phyloP scores from a whole-genome alignment of 2,113 vertebrate genomes.

The Ranitomeya imitator region DNA sequence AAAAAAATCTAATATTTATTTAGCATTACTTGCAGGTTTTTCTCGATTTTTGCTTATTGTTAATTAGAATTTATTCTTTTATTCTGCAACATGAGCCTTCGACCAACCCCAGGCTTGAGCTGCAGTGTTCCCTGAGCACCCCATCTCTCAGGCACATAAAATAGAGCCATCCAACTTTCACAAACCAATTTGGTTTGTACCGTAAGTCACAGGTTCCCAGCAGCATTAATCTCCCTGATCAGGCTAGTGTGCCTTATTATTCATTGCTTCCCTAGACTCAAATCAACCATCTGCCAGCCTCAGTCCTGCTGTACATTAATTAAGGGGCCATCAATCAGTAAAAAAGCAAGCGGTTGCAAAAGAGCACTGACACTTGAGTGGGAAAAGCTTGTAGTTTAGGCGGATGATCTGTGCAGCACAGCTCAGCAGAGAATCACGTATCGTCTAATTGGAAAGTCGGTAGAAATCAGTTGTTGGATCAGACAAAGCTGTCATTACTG shows the following conservation, averaged over 20 bases:
- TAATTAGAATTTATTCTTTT: background rate
- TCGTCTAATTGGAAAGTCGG: slow-evolving; percentile 36
- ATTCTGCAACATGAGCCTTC: background rate
- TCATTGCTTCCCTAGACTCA: slow-evolving; percentile 72
- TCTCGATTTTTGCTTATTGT: background rate
- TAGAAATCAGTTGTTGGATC: slow-evolving; percentile 5
- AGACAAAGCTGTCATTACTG: background rate
- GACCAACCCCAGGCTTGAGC: background rate
- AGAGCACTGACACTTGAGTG: background rate
- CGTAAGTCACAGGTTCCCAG: slow-evolving; percentile 61
- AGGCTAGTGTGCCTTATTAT: slow-evolving; percentile 70
- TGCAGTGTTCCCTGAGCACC: background rate
- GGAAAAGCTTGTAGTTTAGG: background rate
- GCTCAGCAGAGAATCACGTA: slow-evolving; percentile 45
- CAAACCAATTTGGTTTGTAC: slow-evolving; percentile 58
- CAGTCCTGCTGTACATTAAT: slow-evolving; percentile 69
- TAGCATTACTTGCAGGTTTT: background rate
- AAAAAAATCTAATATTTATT: background rate
- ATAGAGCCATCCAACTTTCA: slow-evolving; percentile 66
- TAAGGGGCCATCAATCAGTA: slow-evolving; percentile 69
- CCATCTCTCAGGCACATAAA: slow-evolving; percentile 17
- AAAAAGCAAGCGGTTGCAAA: slow-evolving; percentile 10
- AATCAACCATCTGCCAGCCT: slow-evolving; percentile 74
- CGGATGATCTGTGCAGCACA: slow-evolving; percentile 10
- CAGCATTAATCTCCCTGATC: slow-evolving; percentile 66